Evolutionary conservation across 2,797 vertebrate genomes (phyloP).

Genomic region (Molossus alvarezi): DNA sequence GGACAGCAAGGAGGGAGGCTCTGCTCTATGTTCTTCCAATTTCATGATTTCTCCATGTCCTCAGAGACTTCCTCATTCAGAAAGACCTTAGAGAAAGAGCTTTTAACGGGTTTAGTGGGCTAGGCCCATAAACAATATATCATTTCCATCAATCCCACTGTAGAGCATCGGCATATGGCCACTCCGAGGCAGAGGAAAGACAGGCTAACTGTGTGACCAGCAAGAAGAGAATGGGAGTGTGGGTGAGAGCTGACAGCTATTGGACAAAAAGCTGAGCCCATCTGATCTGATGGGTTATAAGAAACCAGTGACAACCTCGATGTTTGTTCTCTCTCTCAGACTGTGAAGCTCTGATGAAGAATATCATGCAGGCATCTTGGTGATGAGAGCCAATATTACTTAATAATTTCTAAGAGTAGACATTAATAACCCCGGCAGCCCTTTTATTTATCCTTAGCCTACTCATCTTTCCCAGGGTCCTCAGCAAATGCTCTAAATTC

Average conservation of each 20-base stretch:
- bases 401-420: neutral
- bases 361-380: neutral
- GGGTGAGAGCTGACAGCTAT: neutral
- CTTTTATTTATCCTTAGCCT: neutral
- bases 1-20: neutral
- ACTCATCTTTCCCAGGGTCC: neutral
- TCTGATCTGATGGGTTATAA: neutral
- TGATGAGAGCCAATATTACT: neutral
- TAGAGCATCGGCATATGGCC: neutral
- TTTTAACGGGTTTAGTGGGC: neutral
- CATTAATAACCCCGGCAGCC: neutral
- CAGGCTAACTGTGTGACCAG: neutral
- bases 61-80: neutral
- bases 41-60: neutral
- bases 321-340: neutral
- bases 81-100: neutral
- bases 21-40: neutral
- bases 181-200: neutral
- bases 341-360: neutral
- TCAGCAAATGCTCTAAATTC: neutral
- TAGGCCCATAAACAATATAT: neutral
- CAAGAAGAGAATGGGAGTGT: neutral
- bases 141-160: neutral
- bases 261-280: neutral
- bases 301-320: neutral